These are phyloP conservation scores for Argyresthia goedartella DNA, from an alignment of 2,888 invertebrate genomes.

Conservation along the genomic window DNA sequence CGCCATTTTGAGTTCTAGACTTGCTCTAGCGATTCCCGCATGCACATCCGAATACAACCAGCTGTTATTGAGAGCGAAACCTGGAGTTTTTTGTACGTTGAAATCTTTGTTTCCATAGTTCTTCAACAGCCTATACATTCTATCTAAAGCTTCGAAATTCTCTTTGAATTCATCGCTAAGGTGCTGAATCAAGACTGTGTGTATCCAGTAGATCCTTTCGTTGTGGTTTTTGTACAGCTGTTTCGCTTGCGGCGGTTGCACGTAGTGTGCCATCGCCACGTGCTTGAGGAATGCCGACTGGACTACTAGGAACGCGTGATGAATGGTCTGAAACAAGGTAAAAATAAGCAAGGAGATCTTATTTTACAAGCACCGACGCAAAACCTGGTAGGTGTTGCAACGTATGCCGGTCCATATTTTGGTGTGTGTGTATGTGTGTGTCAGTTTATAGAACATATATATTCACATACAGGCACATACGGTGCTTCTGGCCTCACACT, in stretches of 20 bases:
- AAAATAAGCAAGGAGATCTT: not conserved
- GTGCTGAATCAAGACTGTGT: constrained; percentile 33
- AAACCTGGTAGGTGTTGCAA: too few species aligned
- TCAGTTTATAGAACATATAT: too few species aligned
- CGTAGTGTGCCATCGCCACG: constrained; percentile 46
- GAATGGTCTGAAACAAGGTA: constrained; percentile 49
- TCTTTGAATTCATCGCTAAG: constrained; percentile 34
- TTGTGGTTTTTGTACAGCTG: constrained; percentile 50
- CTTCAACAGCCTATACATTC: constrained; percentile 54
- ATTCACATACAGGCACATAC: too few species aligned
- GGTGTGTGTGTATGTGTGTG: too few species aligned
- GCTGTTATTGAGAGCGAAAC: constrained; percentile 31
- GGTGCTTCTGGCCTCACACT: too few species aligned
- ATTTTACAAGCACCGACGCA: too few species aligned
- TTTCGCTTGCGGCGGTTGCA: constrained; percentile 25
- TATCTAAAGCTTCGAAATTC: constrained; percentile 37
- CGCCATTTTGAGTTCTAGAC: constrained; percentile 47
- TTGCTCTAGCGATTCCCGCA: constrained; percentile 40
- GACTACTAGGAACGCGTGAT: constrained; percentile 56
- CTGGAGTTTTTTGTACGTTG: constrained; percentile 29
- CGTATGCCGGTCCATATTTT: too few species aligned
- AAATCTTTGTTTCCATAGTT: constrained; percentile 38
- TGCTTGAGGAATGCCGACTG: constrained; percentile 57
- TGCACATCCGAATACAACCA: constrained; percentile 62
- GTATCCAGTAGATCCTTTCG: constrained; percentile 55